Evolutionary conservation across 2,113 vertebrate genomes (phyloP), one percentile per base, ranked within the genome.

Genomic region (Aplodontia rufa): DNA sequence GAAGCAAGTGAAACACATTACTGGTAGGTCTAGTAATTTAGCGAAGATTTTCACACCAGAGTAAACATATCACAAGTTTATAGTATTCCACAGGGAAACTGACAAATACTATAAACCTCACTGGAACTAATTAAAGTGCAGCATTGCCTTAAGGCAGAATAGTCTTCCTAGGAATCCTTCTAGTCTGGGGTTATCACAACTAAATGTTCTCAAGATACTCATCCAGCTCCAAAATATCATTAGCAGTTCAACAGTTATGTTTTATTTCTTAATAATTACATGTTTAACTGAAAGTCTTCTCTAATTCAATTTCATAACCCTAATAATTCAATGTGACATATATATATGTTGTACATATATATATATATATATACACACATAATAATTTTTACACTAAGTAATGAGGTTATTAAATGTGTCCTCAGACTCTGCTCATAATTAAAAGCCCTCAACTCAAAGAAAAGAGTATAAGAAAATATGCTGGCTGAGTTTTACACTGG

Each of bases 51-150:
- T 78, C 68, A 62, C 1, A 2, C 64, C 53, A 47, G 53, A 78
- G 28, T 60, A 47, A 91, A 93, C 69, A 79, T 80, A 62, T 49
- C 58, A 92, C 72, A 88, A 85, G 64, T 75, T 72, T 92, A 66
- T 51, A 64, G 8, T 66, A 45, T 37, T 49, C 11, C 81, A 83
- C 35, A 74, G 28, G 60, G 68, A 60, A 80, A n/a, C 26, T 42
- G 30, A 62, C 42, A 86, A 92, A 93, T n/a, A 37, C 37, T 75
- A 71, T 74, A 89, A 22, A 58, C 8, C 35, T 47, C 24, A 58
- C 1, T 89, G 60, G 51, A 96, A 40, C 87, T 42, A 87, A 75
- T 53, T 74, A 91, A 93, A 69, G 22, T 26, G 47, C 19, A 62
- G 14, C 32, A 6, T 32, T 75, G 45, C 19, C 74, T 82, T n/a